Percentiles rank a stretch among this genome's conserved stretches.
phyloP scores from a whole-genome alignment of 2,888 invertebrate species.

The Nysson spinosus region DNA sequence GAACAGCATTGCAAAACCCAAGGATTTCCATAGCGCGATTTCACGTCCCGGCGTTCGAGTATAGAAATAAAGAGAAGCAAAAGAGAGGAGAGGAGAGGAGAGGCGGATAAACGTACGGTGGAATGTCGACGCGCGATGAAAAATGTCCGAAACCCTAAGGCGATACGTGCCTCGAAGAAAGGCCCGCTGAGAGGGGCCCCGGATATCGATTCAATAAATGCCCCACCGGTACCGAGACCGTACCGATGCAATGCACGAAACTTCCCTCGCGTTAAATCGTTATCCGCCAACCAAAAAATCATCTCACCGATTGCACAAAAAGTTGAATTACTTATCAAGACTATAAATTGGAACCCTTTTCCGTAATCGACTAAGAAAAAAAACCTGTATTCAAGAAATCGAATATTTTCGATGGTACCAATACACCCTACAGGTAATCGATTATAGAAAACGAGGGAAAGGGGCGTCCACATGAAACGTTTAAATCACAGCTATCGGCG shows the following conservation, averaged over 20 bases:
- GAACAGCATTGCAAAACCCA: background rate
- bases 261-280: too few species aligned
- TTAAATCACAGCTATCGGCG: slow-evolving; percentile 42
- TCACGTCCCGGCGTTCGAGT: background rate
- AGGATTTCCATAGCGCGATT: background rate
- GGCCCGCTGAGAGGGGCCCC: slow-evolving; percentile 65
- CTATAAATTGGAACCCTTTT: too few species aligned
- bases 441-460: slow-evolving; percentile 19
- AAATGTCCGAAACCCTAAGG: slow-evolving; percentile 62
- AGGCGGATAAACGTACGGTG: slow-evolving; percentile 35
- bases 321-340: too few species aligned
- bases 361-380: too few species aligned
- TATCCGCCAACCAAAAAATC: too few species aligned
- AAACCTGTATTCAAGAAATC: too few species aligned
- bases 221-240: slow-evolving; percentile 37
- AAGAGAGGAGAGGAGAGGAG: slow-evolving; percentile 17
- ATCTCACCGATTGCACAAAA: too few species aligned
- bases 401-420: too few species aligned
- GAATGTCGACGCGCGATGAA: slow-evolving; percentile 64
- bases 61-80: slow-evolving; percentile 11
- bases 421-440: too few species aligned
- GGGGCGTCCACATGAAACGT: slow-evolving; percentile 25
- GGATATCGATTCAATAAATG: slow-evolving; percentile 70
- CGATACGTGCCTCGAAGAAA: slow-evolving; percentile 60
- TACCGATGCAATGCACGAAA: slow-evolving; percentile 14